Evolutionary conservation across 2,888 invertebrate species (phyloP), one percentile per base, ranked within the genome.

Genomic region (Tinea semifulvella): DNA sequence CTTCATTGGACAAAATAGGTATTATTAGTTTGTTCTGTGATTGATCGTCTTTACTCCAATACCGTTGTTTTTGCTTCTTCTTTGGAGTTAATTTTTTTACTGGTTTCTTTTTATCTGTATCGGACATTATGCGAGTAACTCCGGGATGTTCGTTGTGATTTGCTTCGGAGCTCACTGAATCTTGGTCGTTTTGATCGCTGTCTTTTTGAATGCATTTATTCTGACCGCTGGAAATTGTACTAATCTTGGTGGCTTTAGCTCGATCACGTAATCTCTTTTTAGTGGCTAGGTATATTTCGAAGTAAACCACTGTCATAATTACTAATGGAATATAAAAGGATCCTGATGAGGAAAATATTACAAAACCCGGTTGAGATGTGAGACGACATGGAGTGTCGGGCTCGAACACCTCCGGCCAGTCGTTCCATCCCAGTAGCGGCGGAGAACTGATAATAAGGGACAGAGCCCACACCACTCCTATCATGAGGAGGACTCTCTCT

Each of bases 291-390:
- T 93, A 98, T 61, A 98, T 98, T 82, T 97, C 95, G 50, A 96
- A 86, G 70, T 98, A 98, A 6, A 98, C 96, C 62, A 94, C 90
- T 43, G 96, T 91, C 97, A 98, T 97, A 56, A 98, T 91, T 48
- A 93, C 77, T 55, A 98, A 74, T 1, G 98, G 97, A 54, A 97
- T 94, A 79, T 91, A 98, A 81, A 98, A 98, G 0, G 96, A 96
- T 25, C 97, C 97, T 13, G 92, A 85, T 0, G 96, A 89, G 2
- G 96, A 96, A 65, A 95, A 96, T 51, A 96, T 86, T 43, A 96
- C 92, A 65, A 96, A 96, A 10, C 95, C 94, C 50, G 89, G 90
- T 55, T 96, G 89, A 7, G 90, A 87, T 1, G 96, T 96, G 45
- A 98, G 79, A 56, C 89, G 87, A 60, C 95, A 94, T 3, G 92